phyloP scores from a whole-genome alignment of 2,113 vertebrate genomes.

The Tenrec ecaudatus region DNA sequence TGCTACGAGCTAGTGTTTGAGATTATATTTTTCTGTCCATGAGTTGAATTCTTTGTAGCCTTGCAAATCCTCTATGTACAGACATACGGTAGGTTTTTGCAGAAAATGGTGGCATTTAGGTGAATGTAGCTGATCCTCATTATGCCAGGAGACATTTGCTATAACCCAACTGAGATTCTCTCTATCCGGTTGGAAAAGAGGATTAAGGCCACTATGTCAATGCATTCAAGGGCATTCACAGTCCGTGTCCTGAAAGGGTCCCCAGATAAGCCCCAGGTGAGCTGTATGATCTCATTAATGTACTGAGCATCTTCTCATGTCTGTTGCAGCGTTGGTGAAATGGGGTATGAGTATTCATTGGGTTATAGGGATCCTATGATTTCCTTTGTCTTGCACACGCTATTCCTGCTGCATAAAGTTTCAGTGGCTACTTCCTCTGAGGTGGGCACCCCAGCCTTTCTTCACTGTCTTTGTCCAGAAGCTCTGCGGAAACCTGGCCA shows the following conservation, averaged over 20 bases:
- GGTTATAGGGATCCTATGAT: background rate
- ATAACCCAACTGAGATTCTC: background rate
- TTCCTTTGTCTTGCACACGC: too few species aligned
- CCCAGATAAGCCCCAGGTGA: rapidly evolving
- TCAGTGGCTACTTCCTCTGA: too few species aligned
- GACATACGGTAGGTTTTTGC: background rate
- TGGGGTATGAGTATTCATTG: background rate
- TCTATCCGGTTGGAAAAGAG: background rate
- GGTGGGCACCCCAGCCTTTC: too few species aligned
- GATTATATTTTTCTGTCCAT: background rate
- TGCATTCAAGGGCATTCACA: background rate
- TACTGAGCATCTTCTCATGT: too few species aligned
- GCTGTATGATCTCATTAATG: background rate
- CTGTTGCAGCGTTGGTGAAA: background rate
- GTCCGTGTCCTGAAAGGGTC: background rate
- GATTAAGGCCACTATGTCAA: background rate
- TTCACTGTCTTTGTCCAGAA: too few species aligned
- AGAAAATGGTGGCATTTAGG: background rate
- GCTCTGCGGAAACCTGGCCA: too few species aligned
- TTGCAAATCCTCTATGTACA: background rate
- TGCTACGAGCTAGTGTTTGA: background rate
- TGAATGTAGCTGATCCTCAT: background rate
- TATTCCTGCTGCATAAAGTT: too few species aligned
- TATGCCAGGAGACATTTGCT: too few species aligned
- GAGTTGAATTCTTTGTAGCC: background rate